A percentile compares a stretch with the other conserved stretches of the same genome.
These are phyloP conservation scores for Polyergus mexicanus DNA, from an alignment of 1,140 invertebrate genomes.

Conservation along the genomic window DNA sequence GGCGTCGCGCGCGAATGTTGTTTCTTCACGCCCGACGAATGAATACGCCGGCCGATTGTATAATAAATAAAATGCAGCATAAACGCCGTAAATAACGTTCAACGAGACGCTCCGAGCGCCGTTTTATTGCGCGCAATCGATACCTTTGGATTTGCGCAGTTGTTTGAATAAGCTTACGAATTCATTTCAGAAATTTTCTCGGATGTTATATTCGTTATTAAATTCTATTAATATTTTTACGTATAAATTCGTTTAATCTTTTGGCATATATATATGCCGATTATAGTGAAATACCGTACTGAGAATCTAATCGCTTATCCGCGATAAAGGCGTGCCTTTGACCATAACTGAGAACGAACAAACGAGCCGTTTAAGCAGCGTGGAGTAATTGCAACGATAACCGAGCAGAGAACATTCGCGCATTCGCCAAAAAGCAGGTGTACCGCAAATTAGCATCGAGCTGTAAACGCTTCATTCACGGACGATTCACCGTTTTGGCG, in stretches of 20 bases:
- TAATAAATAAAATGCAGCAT: conserved; percentile 34
- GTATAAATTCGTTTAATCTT: not conserved
- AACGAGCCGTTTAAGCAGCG: conserved; percentile 5
- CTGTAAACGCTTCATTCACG: conserved; percentile 64
- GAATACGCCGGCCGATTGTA: conserved; percentile 51
- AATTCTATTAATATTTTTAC: not conserved
- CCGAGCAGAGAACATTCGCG: conserved; percentile 28
- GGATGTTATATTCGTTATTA: not conserved
- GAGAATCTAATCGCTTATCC: not conserved
- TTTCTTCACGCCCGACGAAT: conserved; percentile 32
- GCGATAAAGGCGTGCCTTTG: not conserved
- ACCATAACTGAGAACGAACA: conserved; percentile 46
- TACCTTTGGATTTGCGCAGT: conserved; percentile 55
- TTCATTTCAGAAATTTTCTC: not conserved
- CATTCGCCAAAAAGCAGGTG: conserved; percentile 67
- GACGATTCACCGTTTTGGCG: conserved; percentile 48
- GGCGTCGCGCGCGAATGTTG: conserved; percentile 59
- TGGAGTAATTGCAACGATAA: conserved; percentile 9
- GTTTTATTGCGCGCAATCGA: conserved; percentile 44
- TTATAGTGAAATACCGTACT: not conserved
- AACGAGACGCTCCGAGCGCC: conserved; percentile 6
- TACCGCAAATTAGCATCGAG: conserved; percentile 63
- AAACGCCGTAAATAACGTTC: conserved; percentile 38
- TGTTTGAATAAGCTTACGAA: not conserved
- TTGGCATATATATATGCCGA: not conserved